Evolutionary conservation across 2,888 invertebrate species (phyloP).

Genomic region (Erebia ligea): DNA sequence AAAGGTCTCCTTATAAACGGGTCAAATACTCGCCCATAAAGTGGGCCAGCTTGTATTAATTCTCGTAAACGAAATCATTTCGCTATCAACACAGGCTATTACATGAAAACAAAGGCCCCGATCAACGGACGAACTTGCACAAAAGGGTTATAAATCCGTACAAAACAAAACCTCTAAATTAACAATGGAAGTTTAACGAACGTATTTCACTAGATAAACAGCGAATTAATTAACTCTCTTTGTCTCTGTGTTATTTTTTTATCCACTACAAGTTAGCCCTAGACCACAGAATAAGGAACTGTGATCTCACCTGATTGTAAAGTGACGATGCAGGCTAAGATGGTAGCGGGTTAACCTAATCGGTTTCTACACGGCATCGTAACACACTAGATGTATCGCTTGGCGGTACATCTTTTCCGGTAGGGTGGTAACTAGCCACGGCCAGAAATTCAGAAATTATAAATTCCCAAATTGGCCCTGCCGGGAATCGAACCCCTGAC

Average conservation of each 20-base stretch:
- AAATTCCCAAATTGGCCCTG: too few relatives aligned
- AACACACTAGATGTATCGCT: too few relatives aligned
- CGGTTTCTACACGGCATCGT: too few relatives aligned
- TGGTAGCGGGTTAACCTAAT: too few relatives aligned
- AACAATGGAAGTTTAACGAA: constrained; percentile 45
- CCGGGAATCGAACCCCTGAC: too few relatives aligned
- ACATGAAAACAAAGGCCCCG: constrained; percentile 40
- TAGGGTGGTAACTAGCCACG: too few relatives aligned
- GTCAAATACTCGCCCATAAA: constrained; percentile 15
- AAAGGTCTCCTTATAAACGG: background rate
- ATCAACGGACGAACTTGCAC: constrained; percentile 34
- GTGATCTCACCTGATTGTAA: too few relatives aligned
- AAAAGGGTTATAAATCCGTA: constrained; percentile 41
- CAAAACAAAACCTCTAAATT: constrained; percentile 41
- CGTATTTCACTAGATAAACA: constrained; percentile 43
- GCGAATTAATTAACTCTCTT: constrained; percentile 39
- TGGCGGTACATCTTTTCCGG: too few relatives aligned
- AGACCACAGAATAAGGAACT: too few relatives aligned
- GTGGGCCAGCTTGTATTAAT: constrained; percentile 28
- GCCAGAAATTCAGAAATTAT: too few relatives aligned
- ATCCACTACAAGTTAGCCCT: too few relatives aligned
- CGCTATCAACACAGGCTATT: constrained; percentile 39
- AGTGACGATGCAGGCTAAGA: background rate
- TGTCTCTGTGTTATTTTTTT: too few relatives aligned
- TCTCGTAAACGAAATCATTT: constrained; percentile 32